Evolutionary conservation across 2,888 invertebrate genomes (phyloP), one percentile per base, ranked within the genome.

Genomic region (Thumatha senex): DNA sequence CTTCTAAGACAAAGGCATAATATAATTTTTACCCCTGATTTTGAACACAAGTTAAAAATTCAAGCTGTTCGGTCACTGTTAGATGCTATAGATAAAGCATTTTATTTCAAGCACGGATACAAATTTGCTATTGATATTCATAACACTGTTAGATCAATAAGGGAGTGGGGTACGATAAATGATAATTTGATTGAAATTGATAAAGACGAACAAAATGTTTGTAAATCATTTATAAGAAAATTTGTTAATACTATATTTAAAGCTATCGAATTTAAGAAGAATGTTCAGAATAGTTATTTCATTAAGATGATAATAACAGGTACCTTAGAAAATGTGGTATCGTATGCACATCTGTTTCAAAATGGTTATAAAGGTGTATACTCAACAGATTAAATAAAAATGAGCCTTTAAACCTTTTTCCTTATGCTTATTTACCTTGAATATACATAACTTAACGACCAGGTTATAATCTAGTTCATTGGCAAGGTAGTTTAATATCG

Each of bases 331-430:
- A 38, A 45, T 14, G 36, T 1, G 7, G 12, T 10, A 13, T 11
- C 11, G 7, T 44, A 24, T 3, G 13, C 10, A 29, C 13, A 35
- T 7, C 24, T 44, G 13, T 24, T 44, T 12, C 35, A 11, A 11
- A 44, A 44, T 35, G 44, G 44, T 7, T 44, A 18, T 10, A 44
- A 34, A 35, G 44, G 44, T 11, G 44, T 44, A 7, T 35, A 35
- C 10, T 24, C 44, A 10, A 7, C 35, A 24, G n/a, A 9, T 11
- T 43, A 33, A 43, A 33, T 33, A n/a, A n/a, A n/a, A n/a, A n/a
- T n/a, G n/a, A n/a, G n/a, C n/a, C n/a, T n/a, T n/a, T n/a, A n/a
- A n/a, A n/a, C n/a, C n/a, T n/a, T 8, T 12, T 41, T 10, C 5
- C 18, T 5, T 24, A 24, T 24, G 18, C 18, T 4, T 24, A 24